phyloP scores from a whole-genome alignment of 35 echinoderm and acorn worm genomes.

The Acanthaster planci region DNA sequence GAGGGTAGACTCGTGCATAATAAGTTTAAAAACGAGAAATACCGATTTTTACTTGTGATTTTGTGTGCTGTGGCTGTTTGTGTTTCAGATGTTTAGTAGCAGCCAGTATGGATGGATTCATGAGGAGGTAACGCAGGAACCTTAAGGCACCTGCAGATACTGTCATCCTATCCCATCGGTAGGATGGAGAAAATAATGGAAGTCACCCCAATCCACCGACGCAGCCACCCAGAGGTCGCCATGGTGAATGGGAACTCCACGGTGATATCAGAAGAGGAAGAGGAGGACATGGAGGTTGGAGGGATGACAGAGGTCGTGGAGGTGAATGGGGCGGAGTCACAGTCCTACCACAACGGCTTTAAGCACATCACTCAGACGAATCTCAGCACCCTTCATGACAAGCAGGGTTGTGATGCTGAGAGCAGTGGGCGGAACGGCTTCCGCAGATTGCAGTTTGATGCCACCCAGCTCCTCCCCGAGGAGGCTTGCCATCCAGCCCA shows the following conservation, averaged over 20 bases:
- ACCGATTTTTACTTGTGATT: no score
- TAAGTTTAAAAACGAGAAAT: no score
- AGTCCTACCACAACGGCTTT: slow-evolving; percentile 2
- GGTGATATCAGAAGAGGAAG: neutral
- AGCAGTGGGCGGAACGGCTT: neutral
- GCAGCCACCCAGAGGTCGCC: slow-evolving; percentile 16
- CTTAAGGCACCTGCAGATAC: neutral
- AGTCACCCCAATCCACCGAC: slow-evolving; percentile 28
- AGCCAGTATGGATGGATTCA: neutral
- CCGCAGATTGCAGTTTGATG: neutral
- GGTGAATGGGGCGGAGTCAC: neutral
- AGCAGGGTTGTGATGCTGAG: neutral
- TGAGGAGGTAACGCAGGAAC: neutral
- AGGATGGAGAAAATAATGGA: slow-evolving; percentile 64
- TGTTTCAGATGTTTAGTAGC: no score
- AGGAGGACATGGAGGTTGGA: slow-evolving; percentile 5
- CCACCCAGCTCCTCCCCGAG: neutral
- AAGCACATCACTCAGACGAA: slow-evolving; percentile 14
- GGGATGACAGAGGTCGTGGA: slow-evolving; percentile 11
- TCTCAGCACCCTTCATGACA: neutral
- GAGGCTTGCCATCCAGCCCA: neutral
- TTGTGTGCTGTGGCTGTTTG: no score
- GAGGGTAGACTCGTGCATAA: no score
- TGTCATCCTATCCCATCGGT: neutral
- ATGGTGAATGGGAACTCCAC: slow-evolving; percentile 28